Percentiles rank a stretch among this genome's conserved stretches.
These are phyloP conservation scores for Lagorchestes hirsutus DNA, from an alignment of 2,797 vertebrate genomes.

Conservation along the genomic window DNA sequence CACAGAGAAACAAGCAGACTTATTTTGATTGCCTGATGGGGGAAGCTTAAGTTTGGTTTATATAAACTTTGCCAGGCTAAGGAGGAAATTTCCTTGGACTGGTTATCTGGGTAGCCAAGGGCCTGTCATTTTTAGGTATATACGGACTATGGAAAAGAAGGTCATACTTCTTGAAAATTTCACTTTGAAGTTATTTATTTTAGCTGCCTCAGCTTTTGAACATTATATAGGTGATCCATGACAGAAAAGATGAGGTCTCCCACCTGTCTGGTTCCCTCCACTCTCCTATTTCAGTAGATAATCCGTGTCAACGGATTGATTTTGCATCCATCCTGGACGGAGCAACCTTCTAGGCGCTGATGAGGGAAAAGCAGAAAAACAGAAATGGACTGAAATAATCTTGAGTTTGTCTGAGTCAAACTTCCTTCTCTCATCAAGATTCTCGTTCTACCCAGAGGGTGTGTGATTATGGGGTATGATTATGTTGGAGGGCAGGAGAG, in stretches of 20 bases:
- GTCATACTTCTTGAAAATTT: neutral
- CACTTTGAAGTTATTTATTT: neutral
- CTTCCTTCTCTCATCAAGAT: neutral
- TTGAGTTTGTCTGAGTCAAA: neutral
- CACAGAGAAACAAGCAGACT: neutral
- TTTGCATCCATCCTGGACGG: neutral
- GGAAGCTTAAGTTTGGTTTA: neutral
- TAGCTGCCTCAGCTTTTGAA: neutral
- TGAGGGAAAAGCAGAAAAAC: neutral
- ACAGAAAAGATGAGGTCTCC: neutral
- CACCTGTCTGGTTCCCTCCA: neutral
- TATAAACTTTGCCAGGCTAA: neutral
- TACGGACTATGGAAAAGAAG: neutral
- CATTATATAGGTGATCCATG: neutral
- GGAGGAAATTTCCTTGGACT: neutral
- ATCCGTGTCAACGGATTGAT: neutral
- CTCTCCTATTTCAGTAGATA: neutral
- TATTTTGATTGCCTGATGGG: neutral
- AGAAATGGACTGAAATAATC: neutral
- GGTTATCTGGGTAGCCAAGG: neutral
- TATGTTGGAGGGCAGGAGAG: neutral
- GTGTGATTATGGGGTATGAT: neutral
- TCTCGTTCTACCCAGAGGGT: neutral
- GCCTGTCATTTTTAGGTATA: neutral
- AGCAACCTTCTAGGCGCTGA: neutral